These are phyloP conservation scores for Odobenus rosmarus DNA, from an alignment of 2,113 vertebrate genomes.

Conservation along the genomic window DNA sequence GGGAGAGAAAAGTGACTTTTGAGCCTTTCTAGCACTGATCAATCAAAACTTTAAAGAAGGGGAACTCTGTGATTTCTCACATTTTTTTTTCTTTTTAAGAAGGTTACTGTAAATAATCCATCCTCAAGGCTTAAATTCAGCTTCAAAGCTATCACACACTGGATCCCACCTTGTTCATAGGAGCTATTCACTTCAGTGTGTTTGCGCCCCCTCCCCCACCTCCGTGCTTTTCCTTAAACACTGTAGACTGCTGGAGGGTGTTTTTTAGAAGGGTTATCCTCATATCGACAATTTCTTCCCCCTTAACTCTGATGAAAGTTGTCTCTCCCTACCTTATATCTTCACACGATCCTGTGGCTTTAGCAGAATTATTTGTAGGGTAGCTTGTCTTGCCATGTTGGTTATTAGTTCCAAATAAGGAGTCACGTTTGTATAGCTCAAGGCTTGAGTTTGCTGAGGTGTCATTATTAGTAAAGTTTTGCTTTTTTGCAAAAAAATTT, in stretches of 20 bases:
- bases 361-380: background rate
- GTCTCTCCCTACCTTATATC: background rate
- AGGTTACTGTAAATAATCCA: background rate
- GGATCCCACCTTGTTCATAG: background rate
- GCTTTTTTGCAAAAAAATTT: background rate
- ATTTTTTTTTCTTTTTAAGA: background rate
- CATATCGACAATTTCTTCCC: background rate
- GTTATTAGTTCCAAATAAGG: background rate
- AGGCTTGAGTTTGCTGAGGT: background rate
- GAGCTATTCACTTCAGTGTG: background rate
- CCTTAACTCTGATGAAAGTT: background rate
- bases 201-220: no score
- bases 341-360: background rate
- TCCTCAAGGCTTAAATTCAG: background rate
- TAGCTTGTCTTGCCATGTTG: background rate
- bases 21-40: background rate
- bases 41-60: background rate
- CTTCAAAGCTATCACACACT: background rate
- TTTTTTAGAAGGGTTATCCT: background rate
- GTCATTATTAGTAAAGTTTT: background rate
- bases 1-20: background rate
- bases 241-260: background rate
- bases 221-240: background rate
- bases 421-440: background rate
- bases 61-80: conserved; percentile 38